Base-by-base conservation (phyloP, 2,113 vertebrate genomes). In the Corapipo altera region DNA sequence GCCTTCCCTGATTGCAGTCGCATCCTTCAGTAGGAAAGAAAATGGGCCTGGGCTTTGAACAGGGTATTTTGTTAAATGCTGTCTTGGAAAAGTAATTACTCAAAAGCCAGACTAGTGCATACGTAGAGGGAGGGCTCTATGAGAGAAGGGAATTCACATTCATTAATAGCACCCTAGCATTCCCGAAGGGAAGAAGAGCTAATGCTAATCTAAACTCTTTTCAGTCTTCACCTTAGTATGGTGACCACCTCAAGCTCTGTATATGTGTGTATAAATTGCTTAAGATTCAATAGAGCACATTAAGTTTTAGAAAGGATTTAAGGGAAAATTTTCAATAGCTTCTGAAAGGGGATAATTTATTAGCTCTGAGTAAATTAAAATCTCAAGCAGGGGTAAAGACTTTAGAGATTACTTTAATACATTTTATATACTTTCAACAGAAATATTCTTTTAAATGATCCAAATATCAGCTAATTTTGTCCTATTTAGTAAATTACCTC, bases 41-140 rank as follows among this genome's bases (percentile, higher is more conserved):
- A 99, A 98, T 97, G 96, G 98, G 97, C 96, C 96, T 58, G 33
- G 97, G 95, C 98, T 98, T 98, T 98, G 97, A 98, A 98, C 96
- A 97, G 95, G 96, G 97, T 98, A 96, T 98, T 99, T 99, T 98
- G 98, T 98, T 99, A 99, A 99, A 99, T 97, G 98, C 98, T 98
- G 98, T 98, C 92, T 97, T 98, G 98, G 97, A 98, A 97, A 98
- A 98, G 98, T 98, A 98, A 99, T 99, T 99, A 99, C 98, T 98
- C 75, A 94, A 98, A 98, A 98, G 98, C 98, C 96, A 97, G 97
- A 94, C 84, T 88, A 92, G 93, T 75, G 70, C 62, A 33, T 90
- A 75, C 58, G 64, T 55, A 89, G 87, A 76, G 96, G 97, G 96
- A 98, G 97, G 97, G 97, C 97, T 97, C 97, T 43, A 35, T 9